A percentile compares a stretch with the other conserved stretches of the same genome.
Conservation (phyloP, 2,888 invertebrate genomes). For the Polia nebulosa region DNA sequence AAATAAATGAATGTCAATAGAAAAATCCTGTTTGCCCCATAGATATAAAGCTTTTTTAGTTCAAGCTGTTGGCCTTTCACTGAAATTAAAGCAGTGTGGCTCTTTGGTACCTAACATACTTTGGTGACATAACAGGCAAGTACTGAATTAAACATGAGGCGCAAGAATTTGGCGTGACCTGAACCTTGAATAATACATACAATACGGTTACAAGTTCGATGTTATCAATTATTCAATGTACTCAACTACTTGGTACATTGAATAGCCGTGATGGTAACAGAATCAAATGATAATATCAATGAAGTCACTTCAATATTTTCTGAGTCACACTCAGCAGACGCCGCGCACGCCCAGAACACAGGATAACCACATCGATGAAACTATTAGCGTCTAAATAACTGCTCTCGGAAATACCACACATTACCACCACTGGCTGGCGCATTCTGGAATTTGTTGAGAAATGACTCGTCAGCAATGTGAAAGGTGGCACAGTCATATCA, state of each 20-base stretch:
- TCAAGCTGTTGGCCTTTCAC: constrained; percentile 5
- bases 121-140: constrained; percentile 51
- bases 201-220: constrained; percentile 22
- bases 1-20: neutral
- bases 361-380: constrained; percentile 79
- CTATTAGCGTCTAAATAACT: constrained; percentile 59
- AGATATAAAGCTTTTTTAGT: neutral
- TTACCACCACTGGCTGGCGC: constrained; percentile 18
- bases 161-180: constrained; percentile 51
- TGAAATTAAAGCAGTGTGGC: constrained; percentile 5
- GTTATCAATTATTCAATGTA: constrained; percentile 36
- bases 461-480: constrained; percentile 71
- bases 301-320: constrained; percentile 52
- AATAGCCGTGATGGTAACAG: constrained; percentile 26
- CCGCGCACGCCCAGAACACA: constrained; percentile 81
- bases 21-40: too few species aligned
- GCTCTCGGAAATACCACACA: constrained; percentile 48
- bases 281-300: constrained; percentile 47
- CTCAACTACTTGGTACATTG: constrained; percentile 21
- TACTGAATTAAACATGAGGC: constrained; percentile 43
- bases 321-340: constrained; percentile 62
- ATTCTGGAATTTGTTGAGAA: constrained; percentile 47
- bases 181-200: constrained; percentile 52
- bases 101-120: constrained; percentile 11
- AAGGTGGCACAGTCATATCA: constrained; percentile 65